A percentile compares a stretch with the other conserved stretches of the same genome.
These are phyloP conservation scores for Mycetomoellerius zeteki DNA, from an alignment of 1,140 invertebrate genomes.

Conservation along the genomic window DNA sequence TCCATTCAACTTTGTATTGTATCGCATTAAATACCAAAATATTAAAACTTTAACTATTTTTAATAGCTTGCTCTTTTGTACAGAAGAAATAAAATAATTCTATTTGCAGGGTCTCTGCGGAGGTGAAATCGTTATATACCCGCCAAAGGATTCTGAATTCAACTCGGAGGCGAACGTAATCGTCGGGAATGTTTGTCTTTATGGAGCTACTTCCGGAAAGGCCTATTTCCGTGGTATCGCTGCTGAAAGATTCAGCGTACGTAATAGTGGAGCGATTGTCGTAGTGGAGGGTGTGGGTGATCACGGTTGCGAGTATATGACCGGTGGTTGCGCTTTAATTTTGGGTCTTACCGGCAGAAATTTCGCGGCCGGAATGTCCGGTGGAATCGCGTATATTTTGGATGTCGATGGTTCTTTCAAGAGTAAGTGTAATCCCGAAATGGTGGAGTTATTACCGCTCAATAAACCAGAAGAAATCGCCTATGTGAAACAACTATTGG, in stretches of 20 bases:
- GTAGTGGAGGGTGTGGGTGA: constrained; percentile 98
- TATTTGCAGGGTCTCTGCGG: constrained; percentile 93
- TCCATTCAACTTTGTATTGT: background rate
- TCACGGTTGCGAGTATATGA: constrained; percentile 99
- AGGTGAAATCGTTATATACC: constrained; percentile 97
- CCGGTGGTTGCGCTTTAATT: constrained; percentile 96
- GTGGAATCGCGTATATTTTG: constrained; percentile 98
- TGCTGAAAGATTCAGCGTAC: constrained; percentile 98
- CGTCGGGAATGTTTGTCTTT: constrained; percentile 99
- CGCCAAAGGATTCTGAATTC: constrained; percentile 94
- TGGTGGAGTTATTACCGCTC: constrained; percentile 95
- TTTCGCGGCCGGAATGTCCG: constrained; percentile 99
- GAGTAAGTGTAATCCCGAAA: constrained; percentile 96
- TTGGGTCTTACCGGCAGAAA: constrained; percentile 98
- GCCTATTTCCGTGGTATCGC: constrained; percentile 99
- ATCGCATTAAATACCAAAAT: background rate
- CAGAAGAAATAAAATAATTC: constrained; percentile 42
- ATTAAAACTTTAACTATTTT: constrained; percentile 19
- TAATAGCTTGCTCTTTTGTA: constrained; percentile 1
- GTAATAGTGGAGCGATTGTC: constrained; percentile 98
- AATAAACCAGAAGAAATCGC: constrained; percentile 93
- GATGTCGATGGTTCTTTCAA: constrained; percentile 95
- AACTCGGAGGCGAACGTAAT: constrained; percentile 98
- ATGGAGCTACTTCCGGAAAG: constrained; percentile 97
- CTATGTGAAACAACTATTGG: constrained; percentile 92